These are phyloP conservation scores for Oscheius myriophilus DNA, from an alignment of 2,888 invertebrate genomes.

Conservation along the genomic window DNA sequence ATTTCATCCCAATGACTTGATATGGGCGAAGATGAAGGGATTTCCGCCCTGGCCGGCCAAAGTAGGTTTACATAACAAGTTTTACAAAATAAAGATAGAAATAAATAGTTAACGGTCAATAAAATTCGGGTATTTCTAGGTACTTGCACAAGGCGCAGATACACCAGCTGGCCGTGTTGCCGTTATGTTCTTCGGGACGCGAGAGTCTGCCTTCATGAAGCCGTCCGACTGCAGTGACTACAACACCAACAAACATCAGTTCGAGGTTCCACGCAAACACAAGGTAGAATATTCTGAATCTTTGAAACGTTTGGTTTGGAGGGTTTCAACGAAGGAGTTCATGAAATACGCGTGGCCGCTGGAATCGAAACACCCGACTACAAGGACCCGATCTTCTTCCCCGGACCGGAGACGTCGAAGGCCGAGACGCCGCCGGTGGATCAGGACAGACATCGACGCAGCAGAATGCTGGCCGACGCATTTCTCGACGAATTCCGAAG, in stretches of 20 bases:
- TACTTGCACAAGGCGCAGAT: constrained; percentile 44
- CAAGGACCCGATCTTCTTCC: constrained; percentile 32
- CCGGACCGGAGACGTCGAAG: not conserved
- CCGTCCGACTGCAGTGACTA: constrained; percentile 57
- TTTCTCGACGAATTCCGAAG: constrained; percentile 8
- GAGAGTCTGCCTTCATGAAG: constrained; percentile 66
- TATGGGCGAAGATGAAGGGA: constrained; percentile 96
- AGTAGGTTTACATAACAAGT: constrained; percentile 56
- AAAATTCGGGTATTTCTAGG: constrained; percentile 35
- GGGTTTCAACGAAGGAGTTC: constrained; percentile 61
- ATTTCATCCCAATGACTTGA: constrained; percentile 73
- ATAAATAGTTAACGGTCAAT: not conserved
- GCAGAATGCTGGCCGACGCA: not conserved
- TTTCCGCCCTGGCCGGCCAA: constrained; percentile 98
- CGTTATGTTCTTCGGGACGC: constrained; percentile 67
- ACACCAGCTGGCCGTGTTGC: constrained; percentile 49
- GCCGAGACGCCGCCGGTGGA: not conserved
- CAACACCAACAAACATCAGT: constrained; percentile 35
- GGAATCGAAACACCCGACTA: constrained; percentile 35
- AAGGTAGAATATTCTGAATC: no score
- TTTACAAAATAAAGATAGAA: not conserved
- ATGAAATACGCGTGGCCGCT: constrained; percentile 61
- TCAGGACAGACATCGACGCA: not conserved
- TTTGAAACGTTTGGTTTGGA: no score
- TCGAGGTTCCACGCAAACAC: constrained; percentile 59